phyloP scores from a whole-genome alignment of 30 jellyfish, hydroid and myxozoan genomes.

The Turritopsis dohrnii region DNA sequence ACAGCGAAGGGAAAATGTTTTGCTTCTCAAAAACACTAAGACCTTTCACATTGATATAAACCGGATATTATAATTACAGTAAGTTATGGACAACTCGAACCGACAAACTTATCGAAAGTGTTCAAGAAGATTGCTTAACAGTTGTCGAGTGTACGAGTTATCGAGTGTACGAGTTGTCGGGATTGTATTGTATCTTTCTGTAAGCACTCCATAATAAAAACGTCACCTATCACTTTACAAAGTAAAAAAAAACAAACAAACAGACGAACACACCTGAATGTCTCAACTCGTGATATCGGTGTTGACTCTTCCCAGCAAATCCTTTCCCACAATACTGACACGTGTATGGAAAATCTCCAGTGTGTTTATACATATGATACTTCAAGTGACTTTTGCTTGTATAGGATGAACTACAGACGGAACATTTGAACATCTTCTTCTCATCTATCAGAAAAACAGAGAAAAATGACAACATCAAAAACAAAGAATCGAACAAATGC shows the following conservation, averaged over 20 bases:
- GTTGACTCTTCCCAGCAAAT: conserved; percentile 78
- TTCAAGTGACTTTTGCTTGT: conserved; percentile 77
- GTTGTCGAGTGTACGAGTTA: not conserved
- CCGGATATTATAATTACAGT: too few relatives aligned
- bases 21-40: not conserved
- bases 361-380: conserved; percentile 78
- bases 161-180: too few relatives aligned
- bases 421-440: conserved; percentile 57
- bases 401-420: conserved; percentile 53
- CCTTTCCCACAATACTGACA: conserved; percentile 76
- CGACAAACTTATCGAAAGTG: too few relatives aligned
- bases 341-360: conserved; percentile 72
- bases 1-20: not conserved
- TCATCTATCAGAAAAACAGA: conserved; percentile 30
- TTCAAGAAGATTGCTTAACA: not conserved
- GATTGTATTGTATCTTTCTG: not conserved
- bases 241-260: too few relatives aligned
- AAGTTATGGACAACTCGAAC: too few relatives aligned
- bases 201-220: too few relatives aligned
- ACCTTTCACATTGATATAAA: too few relatives aligned
- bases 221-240: not conserved
- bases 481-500: too few relatives aligned
- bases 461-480: not conserved
- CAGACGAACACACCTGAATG: conserved; percentile 46
- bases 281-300: conserved; percentile 61